Conservation (phyloP, 1,140 invertebrate species). For the Heliconius himera region DNA sequence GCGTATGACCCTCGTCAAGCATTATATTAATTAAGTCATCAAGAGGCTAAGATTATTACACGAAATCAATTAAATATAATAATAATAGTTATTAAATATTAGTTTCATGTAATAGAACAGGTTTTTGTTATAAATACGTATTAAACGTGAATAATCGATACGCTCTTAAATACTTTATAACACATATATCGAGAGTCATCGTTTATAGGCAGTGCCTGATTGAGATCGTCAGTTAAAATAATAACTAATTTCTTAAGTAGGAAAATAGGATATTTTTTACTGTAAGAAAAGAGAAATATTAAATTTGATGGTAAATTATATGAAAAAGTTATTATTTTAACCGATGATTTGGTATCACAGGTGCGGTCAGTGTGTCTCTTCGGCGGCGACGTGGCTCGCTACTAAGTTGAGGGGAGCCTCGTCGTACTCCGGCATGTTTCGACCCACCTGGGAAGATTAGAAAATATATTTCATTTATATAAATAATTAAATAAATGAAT, state of each 20-base stretch:
- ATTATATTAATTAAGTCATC: neutral
- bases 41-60: neutral
- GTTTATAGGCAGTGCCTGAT: neutral
- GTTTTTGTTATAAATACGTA: neutral
- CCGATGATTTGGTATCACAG: neutral
- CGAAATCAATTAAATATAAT: neutral
- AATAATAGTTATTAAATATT: neutral
- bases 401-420: conserved; percentile 78
- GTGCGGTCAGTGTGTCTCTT: conserved; percentile 75
- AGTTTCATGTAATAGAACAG: neutral
- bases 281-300: neutral
- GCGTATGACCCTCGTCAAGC: neutral
- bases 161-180: conserved; percentile 4
- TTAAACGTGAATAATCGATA: neutral
- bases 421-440: conserved; percentile 72
- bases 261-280: neutral
- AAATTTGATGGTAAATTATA: neutral
- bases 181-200: neutral
- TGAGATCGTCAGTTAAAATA: neutral
- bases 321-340: conserved; percentile 5
- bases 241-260: neutral
- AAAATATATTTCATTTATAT: too few species aligned
- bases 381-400: conserved; percentile 74
- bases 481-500: too few species aligned
- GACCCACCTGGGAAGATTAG: conserved; percentile 57